phyloP scores from a whole-genome alignment of 2,113 vertebrate species.

The Synchiropus splendidus region DNA sequence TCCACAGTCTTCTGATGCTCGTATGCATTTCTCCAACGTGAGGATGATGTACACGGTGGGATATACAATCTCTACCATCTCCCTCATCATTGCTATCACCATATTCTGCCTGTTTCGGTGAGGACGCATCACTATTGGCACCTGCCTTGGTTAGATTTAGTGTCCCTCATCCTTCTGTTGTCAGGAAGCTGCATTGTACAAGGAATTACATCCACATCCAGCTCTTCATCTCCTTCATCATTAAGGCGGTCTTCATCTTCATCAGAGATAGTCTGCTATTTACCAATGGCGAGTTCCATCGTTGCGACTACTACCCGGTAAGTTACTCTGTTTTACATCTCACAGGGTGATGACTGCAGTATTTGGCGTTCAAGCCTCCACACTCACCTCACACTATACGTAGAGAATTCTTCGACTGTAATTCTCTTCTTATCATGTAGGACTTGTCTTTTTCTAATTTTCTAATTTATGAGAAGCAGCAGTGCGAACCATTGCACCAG shows the following conservation, averaged over 20 bases:
- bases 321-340: neutral
- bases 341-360: too few species aligned
- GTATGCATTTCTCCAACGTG: slow-evolving; percentile 76
- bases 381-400: too few species aligned
- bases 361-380: too few species aligned
- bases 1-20: slow-evolving; percentile 57
- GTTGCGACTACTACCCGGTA: slow-evolving; percentile 51
- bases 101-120: slow-evolving; percentile 81
- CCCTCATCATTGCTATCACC: slow-evolving; percentile 69
- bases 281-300: slow-evolving; percentile 42
- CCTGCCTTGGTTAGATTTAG: neutral
- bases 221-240: slow-evolving; percentile 87
- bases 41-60: slow-evolving; percentile 85
- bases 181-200: slow-evolving; percentile 84
- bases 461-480: too few species aligned
- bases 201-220: slow-evolving; percentile 96
- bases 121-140: slow-evolving; percentile 24
- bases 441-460: too few species aligned
- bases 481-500: too few species aligned
- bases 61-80: slow-evolving; percentile 78
- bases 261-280: slow-evolving; percentile 80
- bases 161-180: too few species aligned
- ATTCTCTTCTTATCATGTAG: too few species aligned
- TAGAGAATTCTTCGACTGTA: too few species aligned
- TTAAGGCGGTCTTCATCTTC: slow-evolving; percentile 84